These are phyloP conservation scores for Drosophila vallismaia DNA, from an alignment of 2,888 invertebrate genomes.

Conservation along the genomic window DNA sequence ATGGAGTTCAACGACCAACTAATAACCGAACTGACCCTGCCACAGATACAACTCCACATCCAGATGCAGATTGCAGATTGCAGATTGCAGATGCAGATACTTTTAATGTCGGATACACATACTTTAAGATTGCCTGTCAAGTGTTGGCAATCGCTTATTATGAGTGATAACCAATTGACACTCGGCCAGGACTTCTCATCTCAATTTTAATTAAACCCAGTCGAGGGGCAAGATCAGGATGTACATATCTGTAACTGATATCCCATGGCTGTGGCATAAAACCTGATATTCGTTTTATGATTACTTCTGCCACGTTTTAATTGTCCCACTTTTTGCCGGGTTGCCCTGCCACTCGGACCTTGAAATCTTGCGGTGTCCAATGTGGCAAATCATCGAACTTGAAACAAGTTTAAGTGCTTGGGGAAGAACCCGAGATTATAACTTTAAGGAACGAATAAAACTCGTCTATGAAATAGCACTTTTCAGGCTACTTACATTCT, in stretches of 20 bases:
- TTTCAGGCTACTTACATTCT: no score
- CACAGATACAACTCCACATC: conserved; percentile 6
- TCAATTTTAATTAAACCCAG: conserved; percentile 43
- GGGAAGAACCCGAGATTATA: conserved; percentile 3
- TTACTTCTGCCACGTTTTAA: conserved; percentile 46
- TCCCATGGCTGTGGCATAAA: conserved; percentile 39
- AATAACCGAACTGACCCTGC: conserved; percentile 26
- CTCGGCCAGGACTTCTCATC: conserved; percentile 24
- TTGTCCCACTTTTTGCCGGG: conserved; percentile 49
- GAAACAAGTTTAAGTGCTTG: conserved; percentile 13
- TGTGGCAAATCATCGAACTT: neutral
- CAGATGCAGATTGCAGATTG: neutral
- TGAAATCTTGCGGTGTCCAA: conserved; percentile 29
- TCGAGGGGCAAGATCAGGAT: conserved; percentile 14
- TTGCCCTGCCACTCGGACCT: conserved; percentile 20
- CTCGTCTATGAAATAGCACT: no score
- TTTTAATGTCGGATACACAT: no score
- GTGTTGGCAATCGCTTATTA: conserved; percentile 41
- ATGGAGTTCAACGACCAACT: conserved; percentile 42
- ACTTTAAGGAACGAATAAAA: no score
- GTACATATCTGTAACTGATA: conserved; percentile 41
- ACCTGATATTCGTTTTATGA: conserved; percentile 38
- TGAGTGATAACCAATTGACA: conserved; percentile 67
- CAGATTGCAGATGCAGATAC: no score
- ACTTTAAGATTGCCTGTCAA: conserved; percentile 9